Evolutionary conservation across 2,888 invertebrate species (phyloP).

Genomic region (Tortrix viridana): DNA sequence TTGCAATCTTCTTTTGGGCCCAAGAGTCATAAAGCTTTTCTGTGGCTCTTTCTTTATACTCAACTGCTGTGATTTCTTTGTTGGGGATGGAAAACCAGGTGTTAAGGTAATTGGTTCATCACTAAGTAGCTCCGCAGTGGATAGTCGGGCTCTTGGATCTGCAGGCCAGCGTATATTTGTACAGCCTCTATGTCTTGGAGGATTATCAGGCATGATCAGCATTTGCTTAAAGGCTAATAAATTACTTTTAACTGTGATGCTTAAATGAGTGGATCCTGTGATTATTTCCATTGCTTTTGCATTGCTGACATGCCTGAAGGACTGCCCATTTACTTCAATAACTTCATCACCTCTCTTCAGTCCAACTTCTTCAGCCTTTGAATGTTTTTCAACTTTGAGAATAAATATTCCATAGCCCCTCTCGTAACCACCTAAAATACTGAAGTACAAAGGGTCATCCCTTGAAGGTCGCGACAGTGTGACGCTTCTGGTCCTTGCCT

Average conservation of each 20-base stretch:
- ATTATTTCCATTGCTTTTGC: slow-evolving; percentile 96
- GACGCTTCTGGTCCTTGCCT: slow-evolving; percentile 95
- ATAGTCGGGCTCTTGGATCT: slow-evolving; percentile 90
- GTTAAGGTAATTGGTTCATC: slow-evolving; percentile 76
- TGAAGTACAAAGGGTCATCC: slow-evolving; percentile 97
- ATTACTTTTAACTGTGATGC: slow-evolving; percentile 98
- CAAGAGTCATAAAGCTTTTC: slow-evolving; percentile 95
- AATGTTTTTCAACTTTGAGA: slow-evolving; percentile 95
- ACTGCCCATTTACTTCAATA: slow-evolving; percentile 98
- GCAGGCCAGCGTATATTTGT: slow-evolving; percentile 87
- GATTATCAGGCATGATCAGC: slow-evolving; percentile 89
- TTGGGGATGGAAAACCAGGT: slow-evolving; percentile 82
- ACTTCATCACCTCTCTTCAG: slow-evolving; percentile 99
- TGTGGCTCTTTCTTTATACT: slow-evolving; percentile 86
- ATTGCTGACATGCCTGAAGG: slow-evolving; percentile 96
- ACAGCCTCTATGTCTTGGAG: slow-evolving; percentile 88
- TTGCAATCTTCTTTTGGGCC: slow-evolving; percentile 92
- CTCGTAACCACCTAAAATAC: slow-evolving; percentile 97
- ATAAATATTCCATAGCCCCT: slow-evolving; percentile 97
- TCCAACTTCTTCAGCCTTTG: slow-evolving; percentile 98
- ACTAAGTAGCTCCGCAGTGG: slow-evolving; percentile 89
- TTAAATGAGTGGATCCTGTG: slow-evolving; percentile 96
- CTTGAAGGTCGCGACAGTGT: slow-evolving; percentile 96
- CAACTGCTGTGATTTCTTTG: slow-evolving; percentile 82
- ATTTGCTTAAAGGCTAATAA: slow-evolving; percentile 92